These are phyloP conservation scores for Ceramica pisi DNA, from an alignment of 2,888 invertebrate species.

Conservation along the genomic window DNA sequence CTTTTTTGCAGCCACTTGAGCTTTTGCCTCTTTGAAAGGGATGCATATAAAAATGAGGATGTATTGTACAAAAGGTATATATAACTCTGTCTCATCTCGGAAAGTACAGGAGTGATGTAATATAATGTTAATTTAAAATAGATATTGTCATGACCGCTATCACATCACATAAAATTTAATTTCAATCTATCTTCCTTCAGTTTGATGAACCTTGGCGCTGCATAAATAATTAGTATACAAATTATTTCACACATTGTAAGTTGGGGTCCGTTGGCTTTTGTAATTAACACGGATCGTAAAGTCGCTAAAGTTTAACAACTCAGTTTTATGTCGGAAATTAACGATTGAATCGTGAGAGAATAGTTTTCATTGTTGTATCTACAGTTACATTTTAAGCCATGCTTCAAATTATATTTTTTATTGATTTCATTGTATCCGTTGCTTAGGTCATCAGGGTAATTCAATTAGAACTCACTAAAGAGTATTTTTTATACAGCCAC, in stretches of 20 bases:
- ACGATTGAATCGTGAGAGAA: slow-evolving; percentile 72
- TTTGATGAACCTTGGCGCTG: slow-evolving; percentile 23
- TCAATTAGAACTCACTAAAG: too few species aligned
- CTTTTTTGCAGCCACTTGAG: too few species aligned
- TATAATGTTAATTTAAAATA: too few species aligned
- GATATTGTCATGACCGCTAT: background rate
- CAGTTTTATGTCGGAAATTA: slow-evolving; percentile 72
- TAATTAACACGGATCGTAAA: slow-evolving; percentile 69
- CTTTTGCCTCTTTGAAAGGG: too few species aligned
- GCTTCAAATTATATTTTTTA: too few species aligned
- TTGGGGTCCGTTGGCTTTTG: slow-evolving; percentile 44
- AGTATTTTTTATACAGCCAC: too few species aligned
- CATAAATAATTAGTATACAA: slow-evolving; percentile 49
- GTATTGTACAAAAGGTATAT: too few species aligned
- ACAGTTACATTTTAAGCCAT: slow-evolving; percentile 49
- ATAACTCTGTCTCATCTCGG: too few species aligned
- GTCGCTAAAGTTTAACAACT: slow-evolving; percentile 63
- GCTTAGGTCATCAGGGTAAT: too few species aligned
- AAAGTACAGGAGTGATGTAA: too few species aligned
- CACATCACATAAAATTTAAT: slow-evolving; percentile 22
- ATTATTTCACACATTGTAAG: slow-evolving; percentile 62
- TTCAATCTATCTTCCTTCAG: slow-evolving; percentile 37
- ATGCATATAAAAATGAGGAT: too few species aligned
- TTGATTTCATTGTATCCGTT: background rate
- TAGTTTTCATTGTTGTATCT: slow-evolving; percentile 63